Conservation (phyloP, 1,140 invertebrate genomes). For the Leucophenga varia region DNA sequence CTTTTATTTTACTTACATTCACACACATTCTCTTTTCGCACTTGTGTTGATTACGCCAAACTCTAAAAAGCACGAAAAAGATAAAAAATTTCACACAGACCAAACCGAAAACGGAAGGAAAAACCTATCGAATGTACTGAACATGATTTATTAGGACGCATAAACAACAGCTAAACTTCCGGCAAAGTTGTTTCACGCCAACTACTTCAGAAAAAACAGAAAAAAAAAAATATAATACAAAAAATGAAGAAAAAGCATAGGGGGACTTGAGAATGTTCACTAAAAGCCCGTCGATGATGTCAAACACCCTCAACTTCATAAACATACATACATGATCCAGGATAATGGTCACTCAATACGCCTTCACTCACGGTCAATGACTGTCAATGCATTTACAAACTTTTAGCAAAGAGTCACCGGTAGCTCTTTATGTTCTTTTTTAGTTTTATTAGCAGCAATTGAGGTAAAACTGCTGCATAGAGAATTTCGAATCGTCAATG, state of each 20-base stretch:
- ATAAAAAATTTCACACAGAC: too few species aligned
- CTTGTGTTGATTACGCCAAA: too few species aligned
- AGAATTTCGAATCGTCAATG: slow-evolving; percentile 45
- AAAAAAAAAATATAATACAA: slow-evolving; percentile 16
- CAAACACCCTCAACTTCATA: slow-evolving; percentile 39
- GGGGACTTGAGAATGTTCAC: slow-evolving; percentile 45
- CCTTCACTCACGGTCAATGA: slow-evolving; percentile 1
- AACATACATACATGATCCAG: slow-evolving; percentile 21
- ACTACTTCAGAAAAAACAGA: background rate
- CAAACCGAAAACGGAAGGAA: background rate
- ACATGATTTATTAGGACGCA: slow-evolving; percentile 54
- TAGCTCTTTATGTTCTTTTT: too few species aligned
- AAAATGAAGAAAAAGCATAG: slow-evolving; percentile 47
- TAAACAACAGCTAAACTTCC: slow-evolving; percentile 55
- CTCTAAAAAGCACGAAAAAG: too few species aligned
- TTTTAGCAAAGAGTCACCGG: too few species aligned
- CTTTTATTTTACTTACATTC: too few species aligned
- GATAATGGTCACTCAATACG: slow-evolving; percentile 21
- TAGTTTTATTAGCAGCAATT: slow-evolving; percentile 20
- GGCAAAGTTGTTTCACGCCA: slow-evolving; percentile 24
- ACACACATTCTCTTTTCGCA: too few species aligned
- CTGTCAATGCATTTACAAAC: slow-evolving; percentile 23
- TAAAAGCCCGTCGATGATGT: slow-evolving; percentile 34
- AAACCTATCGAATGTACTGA: slow-evolving; percentile 39
- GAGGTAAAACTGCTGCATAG: slow-evolving; percentile 18